phyloP scores from a whole-genome alignment of 2,797 vertebrate species.

The Fratercula arctica region DNA sequence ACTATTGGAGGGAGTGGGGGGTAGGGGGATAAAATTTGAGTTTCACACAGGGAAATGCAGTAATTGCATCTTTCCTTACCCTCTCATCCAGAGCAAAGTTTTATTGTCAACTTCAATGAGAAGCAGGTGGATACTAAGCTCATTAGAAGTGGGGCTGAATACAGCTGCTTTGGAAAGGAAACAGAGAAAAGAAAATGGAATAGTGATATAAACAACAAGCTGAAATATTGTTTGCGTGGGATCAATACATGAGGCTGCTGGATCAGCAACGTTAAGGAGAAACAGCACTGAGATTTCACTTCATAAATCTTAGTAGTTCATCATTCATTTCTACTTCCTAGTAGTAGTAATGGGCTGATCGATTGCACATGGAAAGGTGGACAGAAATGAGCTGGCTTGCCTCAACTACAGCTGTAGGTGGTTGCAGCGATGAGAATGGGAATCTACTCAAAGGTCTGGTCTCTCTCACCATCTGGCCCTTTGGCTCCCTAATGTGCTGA shows the following conservation, averaged over 20 bases:
- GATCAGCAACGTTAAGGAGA: background rate
- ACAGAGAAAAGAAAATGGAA: background rate
- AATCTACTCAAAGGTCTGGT: background rate
- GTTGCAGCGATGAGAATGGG: background rate
- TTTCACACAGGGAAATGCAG: background rate
- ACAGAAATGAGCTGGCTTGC: slow-evolving; percentile 9
- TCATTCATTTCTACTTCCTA: background rate
- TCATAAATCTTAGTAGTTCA: background rate
- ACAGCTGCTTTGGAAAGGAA: slow-evolving; percentile 31
- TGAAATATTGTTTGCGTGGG: background rate
- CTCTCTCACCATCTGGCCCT: slow-evolving; percentile 54
- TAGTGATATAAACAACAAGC: background rate
- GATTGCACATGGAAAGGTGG: background rate
- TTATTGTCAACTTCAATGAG: background rate
- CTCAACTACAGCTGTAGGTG: background rate
- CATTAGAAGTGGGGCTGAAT: background rate
- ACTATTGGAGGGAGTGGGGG: background rate
- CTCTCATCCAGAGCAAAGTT: background rate
- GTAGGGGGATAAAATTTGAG: background rate
- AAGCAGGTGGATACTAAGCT: slow-evolving; percentile 24
- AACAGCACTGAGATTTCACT: background rate
- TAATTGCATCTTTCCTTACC: background rate
- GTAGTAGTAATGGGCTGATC: background rate
- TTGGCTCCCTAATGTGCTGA: slow-evolving; percentile 45
- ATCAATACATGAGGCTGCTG: background rate